phyloP scores from a whole-genome alignment of 2,888 invertebrate genomes.

The Eledona agricola region DNA sequence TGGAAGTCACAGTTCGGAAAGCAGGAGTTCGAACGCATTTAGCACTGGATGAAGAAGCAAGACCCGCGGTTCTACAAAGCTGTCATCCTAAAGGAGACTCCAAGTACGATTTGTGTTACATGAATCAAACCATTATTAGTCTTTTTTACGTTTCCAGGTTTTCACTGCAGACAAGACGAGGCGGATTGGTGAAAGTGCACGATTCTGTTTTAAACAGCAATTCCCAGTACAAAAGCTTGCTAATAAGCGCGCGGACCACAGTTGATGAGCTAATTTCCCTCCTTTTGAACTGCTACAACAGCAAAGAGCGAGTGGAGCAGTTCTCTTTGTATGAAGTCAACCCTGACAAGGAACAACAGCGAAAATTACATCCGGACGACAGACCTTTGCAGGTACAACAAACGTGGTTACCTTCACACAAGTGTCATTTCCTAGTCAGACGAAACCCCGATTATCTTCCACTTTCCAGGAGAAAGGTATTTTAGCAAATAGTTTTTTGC shows the following conservation, averaged over 20 bases:
- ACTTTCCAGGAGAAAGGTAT: slow-evolving; percentile 62
- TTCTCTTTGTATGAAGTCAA: slow-evolving; percentile 88
- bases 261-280: slow-evolving; percentile 87
- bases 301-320: slow-evolving; percentile 82
- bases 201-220: slow-evolving; percentile 91
- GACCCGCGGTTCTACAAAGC: slow-evolving; percentile 90
- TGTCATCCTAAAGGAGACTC: slow-evolving; percentile 95
- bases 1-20: slow-evolving; percentile 90
- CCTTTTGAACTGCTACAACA: slow-evolving; percentile 85
- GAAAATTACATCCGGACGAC: slow-evolving; percentile 88
- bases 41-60: slow-evolving; percentile 85
- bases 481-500: slow-evolving; percentile 13
- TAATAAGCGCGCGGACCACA: slow-evolving; percentile 89
- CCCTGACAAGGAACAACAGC: slow-evolving; percentile 82
- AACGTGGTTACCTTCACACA: slow-evolving; percentile 71
- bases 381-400: slow-evolving; percentile 83
- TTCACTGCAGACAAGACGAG: slow-evolving; percentile 85
- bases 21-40: slow-evolving; percentile 84
- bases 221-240: slow-evolving; percentile 90
- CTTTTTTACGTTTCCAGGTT: slow-evolving; percentile 67
- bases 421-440: slow-evolving; percentile 84
- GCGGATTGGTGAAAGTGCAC: slow-evolving; percentile 91
- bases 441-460: slow-evolving; percentile 82
- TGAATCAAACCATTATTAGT: too few relatives aligned
- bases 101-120: slow-evolving; percentile 67